Base-by-base conservation (phyloP, 1,140 invertebrate species). In the Neodiprion virginianus region DNA sequence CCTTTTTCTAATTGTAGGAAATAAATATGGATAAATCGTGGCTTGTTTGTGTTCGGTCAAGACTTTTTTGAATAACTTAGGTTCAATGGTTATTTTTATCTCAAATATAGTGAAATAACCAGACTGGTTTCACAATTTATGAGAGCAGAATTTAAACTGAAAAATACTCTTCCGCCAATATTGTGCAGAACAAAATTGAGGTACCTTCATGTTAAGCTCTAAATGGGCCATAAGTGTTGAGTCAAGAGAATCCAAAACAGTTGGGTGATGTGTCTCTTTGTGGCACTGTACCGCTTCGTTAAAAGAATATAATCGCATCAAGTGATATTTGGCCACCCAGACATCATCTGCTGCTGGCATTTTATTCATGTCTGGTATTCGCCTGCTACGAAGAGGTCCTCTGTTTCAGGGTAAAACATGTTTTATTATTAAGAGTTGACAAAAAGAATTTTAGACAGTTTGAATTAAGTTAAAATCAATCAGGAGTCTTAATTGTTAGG, bases 251-350 rank as follows among this genome's bases (percentile, higher is more conserved):
- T 96, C 93, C 74, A 92, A 93, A 86, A 96, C 92, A 50, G 92
- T 92, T 0, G 94, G 93, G 84, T 96, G 92, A 84, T 95, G 93
- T 1, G 91, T 92, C 87, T 96, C 94, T 69, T 93, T 89, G 81
- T 95, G 93, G 78, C 89, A 91, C 73, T 92, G 82, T 8, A 96
- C 87, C n/a, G 95, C 95, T 82, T 96, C 94, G 49, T 87, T 86
- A 14, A 95, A 91, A 4, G 90, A 85, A 86, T 93, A 95, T 0
- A 91, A 84, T 77, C 89, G 89, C 90, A 89, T 91, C 74, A 89
- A 88, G 77, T 92, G 93, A 82, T 91, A 92, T 71, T 88, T 89
- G 12, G 88, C 80, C 9, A 91, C 81, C 80, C 89, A 95, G 7
- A 95, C 94, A 89, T 96, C 89, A 82, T 96, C 94, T 48, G 84